Evolutionary conservation across 2,797 vertebrate species (phyloP), one percentile per base, ranked within the genome.

Genomic region (Spheniscus humboldti): DNA sequence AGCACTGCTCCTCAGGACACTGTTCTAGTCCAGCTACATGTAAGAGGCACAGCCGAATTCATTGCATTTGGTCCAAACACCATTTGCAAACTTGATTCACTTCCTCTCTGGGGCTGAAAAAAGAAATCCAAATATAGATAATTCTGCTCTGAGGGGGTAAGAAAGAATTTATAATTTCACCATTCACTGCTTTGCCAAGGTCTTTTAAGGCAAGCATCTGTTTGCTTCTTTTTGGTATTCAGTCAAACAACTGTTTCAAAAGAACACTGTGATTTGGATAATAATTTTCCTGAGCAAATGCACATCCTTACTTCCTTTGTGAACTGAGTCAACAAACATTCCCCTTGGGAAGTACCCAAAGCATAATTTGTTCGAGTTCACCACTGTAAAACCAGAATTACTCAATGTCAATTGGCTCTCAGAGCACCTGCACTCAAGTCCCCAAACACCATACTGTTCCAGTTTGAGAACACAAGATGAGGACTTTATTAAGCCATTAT

Each of bases 231-330:
- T 96, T 97, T 96, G 93, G 89, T 97, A 96, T 97, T 98, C 97
- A 96, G 80, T 98, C 97, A 97, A 95, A 97, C 83, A 95, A 96
- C 91, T 66, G 76, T 96, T 97, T 98, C 88, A 97, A 97, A 97
- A 97, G 97, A 96, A 97, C 95, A 84, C 84, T 97, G 96, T 97
- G 97, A 98, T 98, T 97, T 97, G 97, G 91, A 93, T 98, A 97
- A 97, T 97, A 95, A 98, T 97, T 97, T 96, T 97, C 97, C 94
- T 92, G 96, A 97, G 96, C 96, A 97, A 97, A 98, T 94, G 97
- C 97, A 96, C 96, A 98, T 97, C 94, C 83, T 94, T 96, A 96
- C 97, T 97, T 97, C 97, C 97, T 97, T 96, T 98, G 86, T 96
- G 95, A 98, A 94, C 62, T 6, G 28, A 98, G 95, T 97, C 98